These are phyloP conservation scores for Idaea aversata DNA, from an alignment of 2,888 invertebrate genomes.

Conservation along the genomic window DNA sequence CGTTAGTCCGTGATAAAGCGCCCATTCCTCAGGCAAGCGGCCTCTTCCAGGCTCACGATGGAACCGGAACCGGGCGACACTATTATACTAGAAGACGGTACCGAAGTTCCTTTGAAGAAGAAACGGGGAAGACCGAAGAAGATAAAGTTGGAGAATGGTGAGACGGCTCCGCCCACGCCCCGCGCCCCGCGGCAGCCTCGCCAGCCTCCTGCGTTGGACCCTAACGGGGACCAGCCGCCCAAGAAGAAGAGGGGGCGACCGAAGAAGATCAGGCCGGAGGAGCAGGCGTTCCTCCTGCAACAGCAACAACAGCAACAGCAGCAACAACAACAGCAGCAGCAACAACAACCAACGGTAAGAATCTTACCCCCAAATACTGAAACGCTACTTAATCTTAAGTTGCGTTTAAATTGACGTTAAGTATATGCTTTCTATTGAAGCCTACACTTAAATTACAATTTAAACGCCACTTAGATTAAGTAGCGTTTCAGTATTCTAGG, in stretches of 20 bases:
- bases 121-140: constrained; percentile 95
- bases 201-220: constrained; percentile 46
- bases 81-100: constrained; percentile 81
- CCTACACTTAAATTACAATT: too few species aligned
- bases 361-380: too few species aligned
- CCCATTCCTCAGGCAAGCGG: constrained; percentile 21
- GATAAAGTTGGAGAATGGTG: constrained; percentile 85
- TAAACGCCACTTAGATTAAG: too few species aligned
- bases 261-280: constrained; percentile 89
- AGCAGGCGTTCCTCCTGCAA: constrained; percentile 76
- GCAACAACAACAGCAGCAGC: constrained; percentile 47
- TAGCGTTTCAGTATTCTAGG: too few species aligned
- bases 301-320: constrained; percentile 69
- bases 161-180: constrained; percentile 80
- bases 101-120: constrained; percentile 88
- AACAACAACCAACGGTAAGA: constrained; percentile 34
- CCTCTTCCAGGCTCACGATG: constrained; percentile 69
- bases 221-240: constrained; percentile 77
- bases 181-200: constrained; percentile 66
- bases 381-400: too few species aligned
- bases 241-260: constrained; percentile 94
- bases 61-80: constrained; percentile 78
- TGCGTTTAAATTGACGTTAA: too few species aligned
- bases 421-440: too few species aligned
- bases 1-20: constrained; percentile 2